Percentiles rank a stretch among this genome's conserved stretches.
phyloP scores from a whole-genome alignment of 1,140 invertebrate species.

The Philopotamus ludificatus region DNA sequence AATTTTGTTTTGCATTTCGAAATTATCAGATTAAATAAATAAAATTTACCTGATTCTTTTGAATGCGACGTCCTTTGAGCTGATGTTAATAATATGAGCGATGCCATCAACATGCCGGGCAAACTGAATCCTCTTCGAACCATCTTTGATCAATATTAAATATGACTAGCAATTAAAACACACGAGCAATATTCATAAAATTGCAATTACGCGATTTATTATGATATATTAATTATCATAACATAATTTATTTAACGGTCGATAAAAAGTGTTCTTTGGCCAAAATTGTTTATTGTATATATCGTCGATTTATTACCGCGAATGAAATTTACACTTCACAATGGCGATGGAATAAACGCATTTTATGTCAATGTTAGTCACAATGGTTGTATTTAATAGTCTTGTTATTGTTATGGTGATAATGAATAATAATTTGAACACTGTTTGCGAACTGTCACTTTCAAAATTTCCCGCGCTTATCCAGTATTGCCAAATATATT shows the following conservation, averaged over 20 bases:
- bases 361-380: too few species aligned
- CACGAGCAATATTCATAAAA: not conserved
- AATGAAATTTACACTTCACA: too few species aligned
- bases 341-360: too few species aligned
- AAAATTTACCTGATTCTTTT: slow-evolving; percentile 26
- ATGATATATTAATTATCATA: too few species aligned
- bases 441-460: not conserved
- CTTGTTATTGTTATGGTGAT: too few species aligned
- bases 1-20: not conserved
- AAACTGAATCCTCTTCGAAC: slow-evolving; percentile 21
- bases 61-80: slow-evolving; percentile 33
- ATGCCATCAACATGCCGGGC: slow-evolving; percentile 28
- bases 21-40: not conserved
- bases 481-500: too few species aligned
- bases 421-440: too few species aligned
- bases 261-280: too few species aligned
- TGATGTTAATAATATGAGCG: slow-evolving; percentile 33
- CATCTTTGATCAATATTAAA: slow-evolving; percentile 17
- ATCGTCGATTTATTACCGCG: too few species aligned
- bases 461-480: not conserved
- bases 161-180: not conserved
- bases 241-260: too few species aligned
- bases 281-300: too few species aligned
- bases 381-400: too few species aligned
- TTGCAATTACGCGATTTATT: not conserved